Evolutionary conservation across 1,140 invertebrate genomes (phyloP), one percentile per base, ranked within the genome.

Genomic region (Drosophila pruinosa): DNA sequence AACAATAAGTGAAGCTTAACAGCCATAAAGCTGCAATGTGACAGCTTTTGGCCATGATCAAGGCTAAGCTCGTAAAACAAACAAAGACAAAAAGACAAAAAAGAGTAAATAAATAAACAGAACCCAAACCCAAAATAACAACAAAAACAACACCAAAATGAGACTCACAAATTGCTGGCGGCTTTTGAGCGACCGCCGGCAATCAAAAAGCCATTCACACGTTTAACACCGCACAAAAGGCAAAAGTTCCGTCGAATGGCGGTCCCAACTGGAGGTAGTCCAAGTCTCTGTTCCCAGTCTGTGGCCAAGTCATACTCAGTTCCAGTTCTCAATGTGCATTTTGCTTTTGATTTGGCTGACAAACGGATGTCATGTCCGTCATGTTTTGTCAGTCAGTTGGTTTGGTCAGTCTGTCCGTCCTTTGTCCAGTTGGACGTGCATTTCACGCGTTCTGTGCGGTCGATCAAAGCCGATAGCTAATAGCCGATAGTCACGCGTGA

Each of bases 161-260:
- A 54, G 43, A 63, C 36, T 22, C 47, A 70, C 59, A 71, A 71
- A 57, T 72, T 67, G 47, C 14, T 68, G 28, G 26, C 22, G 41
- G 41, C 39, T 62, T 69, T 74, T 48, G 72, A 52, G 41, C 59
- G 15, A 68, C 81, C 74, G 81, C 65, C 65, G 63, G 82, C 78
- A 86, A 86, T 86, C 77, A 81, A 86, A 85, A 86, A 69, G 36
- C 82, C 74, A 85, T 85, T 85, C 80, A 80, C 81, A 86, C 78
- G 81, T 85, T 68, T 58, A 70, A 26, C 7, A 28, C n/a, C n/a
- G n/a, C 38, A 59, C 54, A 59, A 65, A 65, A 48, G n/a, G 4
- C 47, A 48, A 70, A 64, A 43, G 53, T 36, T 50, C 36, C 54
- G 52, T 36, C 50, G 58, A 41, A 58, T 45, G 15, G 8, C 43